Base-by-base conservation (phyloP, 2,113 vertebrate genomes). In the Pedionomus torquatus region DNA sequence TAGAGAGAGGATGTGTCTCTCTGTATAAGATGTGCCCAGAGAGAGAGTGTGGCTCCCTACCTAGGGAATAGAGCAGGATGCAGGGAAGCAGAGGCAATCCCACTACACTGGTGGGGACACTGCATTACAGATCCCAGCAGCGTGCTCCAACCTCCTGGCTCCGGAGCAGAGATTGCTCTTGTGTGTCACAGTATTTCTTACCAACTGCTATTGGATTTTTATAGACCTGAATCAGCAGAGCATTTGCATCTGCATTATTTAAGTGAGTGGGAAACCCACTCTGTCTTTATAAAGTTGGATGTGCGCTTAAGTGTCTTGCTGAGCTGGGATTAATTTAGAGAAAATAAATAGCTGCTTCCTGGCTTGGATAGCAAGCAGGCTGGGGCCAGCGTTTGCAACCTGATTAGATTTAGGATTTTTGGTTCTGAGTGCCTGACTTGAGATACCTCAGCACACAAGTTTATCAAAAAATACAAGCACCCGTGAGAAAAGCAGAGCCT, bases 261-360 rank as follows among this genome's bases (percentile, higher is more conserved):
- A 70, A 93, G 84, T 54, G 43, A 90, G 60, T 57, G 61, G 74
- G 77, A 80, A 94, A 87, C 14, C 51, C 44, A 46, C 77, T 17
- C 19, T 68, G 57, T 92, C 41, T 37, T 74, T 92, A 71, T 82
- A 44, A 78, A 90, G 85, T 82, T 78, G 44, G 80, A 76, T 64
- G 16, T 84, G 48, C 2, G n/a, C 48, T 87, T 68, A 70, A 93
- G 65, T 44, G 86, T 87, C 83, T 93, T 87, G 86, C 89, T 92
- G 95, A 96, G 81, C 61, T 92, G 83, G 69, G 85, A 61, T 84
- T 96, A 92, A 92, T 96, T 82, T 80, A 61, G 43, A 54, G 74
- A 92, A 87, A 95, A 93, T 72, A 91, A 95, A 89, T 61, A 58
- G 58, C 51, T 86, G 49, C n/a, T 70, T 90, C 60, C 71, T 74